Base-by-base conservation (phyloP, 2,797 vertebrate genomes). In the Pangasius djambal region DNA sequence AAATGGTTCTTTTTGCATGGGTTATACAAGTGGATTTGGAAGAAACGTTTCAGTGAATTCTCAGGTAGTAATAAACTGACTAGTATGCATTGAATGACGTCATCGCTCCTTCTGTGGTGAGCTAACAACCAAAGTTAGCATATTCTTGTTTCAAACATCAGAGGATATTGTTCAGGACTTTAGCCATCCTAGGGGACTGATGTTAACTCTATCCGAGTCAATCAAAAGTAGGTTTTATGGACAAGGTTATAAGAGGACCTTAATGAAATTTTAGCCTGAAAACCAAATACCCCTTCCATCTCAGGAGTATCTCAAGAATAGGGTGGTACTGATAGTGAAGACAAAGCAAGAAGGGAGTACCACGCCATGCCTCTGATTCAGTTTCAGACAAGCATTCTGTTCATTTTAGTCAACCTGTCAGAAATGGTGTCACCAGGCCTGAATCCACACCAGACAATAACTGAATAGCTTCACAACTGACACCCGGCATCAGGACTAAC, bases 11-110 rank as follows among this genome's bases (percentile, higher is more conserved):
- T n/a, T 85, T 87, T 89, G 87, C 70, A 82, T 89, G 86, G 83
- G 82, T 79, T 81, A 87, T 85, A 87, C 81, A 92, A 93, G 93
- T 95, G 77, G 89, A 90, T 91, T 79, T 94, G 94, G 94, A 84
- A 86, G 86, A 88, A 90, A 78, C 91, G 7, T 28, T 61, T 90
- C 90, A 79, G 89, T 88, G 86, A 94, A 94, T 94, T 94, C 93
- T 93, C 94, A 94, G 92, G 93, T 88, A 92, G 93, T 89, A 90
- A 93, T 89, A 94, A 87, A 93, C 93, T 91, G 88, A 91, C 91
- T 90, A 84, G 91, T 92, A 92, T 89, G 87, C 91, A 86, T 81
- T 93, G 94, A 95, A 93, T 95, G 94, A 94, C 93, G 59, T 65
- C 87, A 90, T 85, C 57, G 18, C 82, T 86, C 70, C 40, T 90